Base-by-base conservation (phyloP, 2,888 invertebrate species). In the Alviniconcha strummeri region DNA sequence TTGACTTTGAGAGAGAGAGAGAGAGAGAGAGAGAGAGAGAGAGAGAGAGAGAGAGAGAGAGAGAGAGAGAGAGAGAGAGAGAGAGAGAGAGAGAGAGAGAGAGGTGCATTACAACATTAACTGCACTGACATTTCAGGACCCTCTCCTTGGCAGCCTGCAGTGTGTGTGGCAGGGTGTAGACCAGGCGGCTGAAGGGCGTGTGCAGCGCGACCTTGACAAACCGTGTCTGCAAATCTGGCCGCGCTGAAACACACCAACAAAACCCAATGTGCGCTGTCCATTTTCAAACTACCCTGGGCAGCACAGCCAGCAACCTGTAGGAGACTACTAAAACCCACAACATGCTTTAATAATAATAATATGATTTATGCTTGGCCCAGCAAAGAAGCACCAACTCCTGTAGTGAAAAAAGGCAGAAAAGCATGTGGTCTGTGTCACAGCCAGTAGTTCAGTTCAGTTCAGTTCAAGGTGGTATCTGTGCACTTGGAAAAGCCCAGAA, bases 121-220 rank as follows among this genome's bases (percentile, higher is more conserved):
- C 13, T 56, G 19, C 4, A 77, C 85, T 74, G 55, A 87, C 86
- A 85, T 71, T 80, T 79, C 17, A 87, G 75, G 3, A 87, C 84
- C 80, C 90, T 90, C 7, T 88, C 82, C 84, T 84, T 89, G 57
- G 89, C 88, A 5, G 83, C 83, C 6, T 88, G 86, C 17, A 91
- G 81, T 1, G 89, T 89, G 83, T 89, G 88, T 9, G 88, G 89
- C 0, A 91, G 83, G 8, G 90, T 86, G 81, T 88, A 91, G 13
- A 90, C 87, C n/a, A 91, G 86, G 5, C 88, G 89, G 57, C 90
- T 87, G 55, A 87, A 84, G 1, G 91, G 90, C 8, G 90, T 89
- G 75, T 76, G 84, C 75, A 91, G 67, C 9, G 88, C 83, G 9
- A 91, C 69, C 85, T 90, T 90, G 11, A 87, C 83, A 85, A 90